These are phyloP conservation scores for Trypoxylus dichotomus DNA, from an alignment of 1,140 invertebrate genomes.

Conservation along the genomic window DNA sequence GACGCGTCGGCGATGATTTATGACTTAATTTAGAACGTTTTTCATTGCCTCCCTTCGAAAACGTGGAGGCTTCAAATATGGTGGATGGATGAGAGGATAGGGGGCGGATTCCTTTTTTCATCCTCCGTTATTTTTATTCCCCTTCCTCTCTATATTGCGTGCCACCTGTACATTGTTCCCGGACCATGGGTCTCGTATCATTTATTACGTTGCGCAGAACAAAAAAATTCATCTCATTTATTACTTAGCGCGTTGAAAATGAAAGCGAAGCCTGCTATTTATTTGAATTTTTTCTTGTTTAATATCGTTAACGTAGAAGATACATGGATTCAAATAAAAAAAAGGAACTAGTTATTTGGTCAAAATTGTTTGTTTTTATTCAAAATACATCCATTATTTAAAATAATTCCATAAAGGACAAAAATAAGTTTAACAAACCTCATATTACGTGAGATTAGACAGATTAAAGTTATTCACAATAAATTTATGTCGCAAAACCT, in stretches of 20 bases:
- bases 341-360: too few relatives aligned
- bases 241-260: neutral
- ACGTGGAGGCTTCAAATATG: neutral
- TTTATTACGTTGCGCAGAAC: neutral
- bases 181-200: neutral
- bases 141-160: neutral
- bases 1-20: neutral
- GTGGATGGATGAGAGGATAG: neutral
- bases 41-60: neutral
- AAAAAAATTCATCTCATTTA: conserved; percentile 2
- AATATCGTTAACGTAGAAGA: neutral
- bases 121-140: neutral
- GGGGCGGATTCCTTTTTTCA: neutral
- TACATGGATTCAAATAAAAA: neutral
- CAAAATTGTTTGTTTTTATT: too few relatives aligned
- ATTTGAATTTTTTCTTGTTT: neutral
- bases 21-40: conserved; percentile 2
- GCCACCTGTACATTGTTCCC: neutral
- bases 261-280: neutral
- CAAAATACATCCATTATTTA: too few relatives aligned
- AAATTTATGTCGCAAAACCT: too few relatives aligned
- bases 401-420: too few relatives aligned
- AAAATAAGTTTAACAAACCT: too few relatives aligned
- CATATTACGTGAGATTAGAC: too few relatives aligned
- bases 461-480: too few relatives aligned